phyloP scores from a whole-genome alignment of 2,113 vertebrate genomes.

The Apeltes quadracus region DNA sequence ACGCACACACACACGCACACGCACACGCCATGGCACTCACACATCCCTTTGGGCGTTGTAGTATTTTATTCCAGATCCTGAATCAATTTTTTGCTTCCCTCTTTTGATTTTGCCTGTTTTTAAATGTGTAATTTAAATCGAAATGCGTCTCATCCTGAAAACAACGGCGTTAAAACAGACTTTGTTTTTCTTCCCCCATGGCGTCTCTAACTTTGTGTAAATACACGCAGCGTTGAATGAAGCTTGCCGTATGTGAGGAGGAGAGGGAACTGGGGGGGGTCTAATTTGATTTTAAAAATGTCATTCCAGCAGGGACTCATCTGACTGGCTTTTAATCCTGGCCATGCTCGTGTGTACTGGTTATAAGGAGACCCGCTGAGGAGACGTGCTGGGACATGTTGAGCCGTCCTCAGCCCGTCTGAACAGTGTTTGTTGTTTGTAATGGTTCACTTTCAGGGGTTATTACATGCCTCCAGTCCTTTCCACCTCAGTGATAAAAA shows the following conservation, averaged over 20 bases:
- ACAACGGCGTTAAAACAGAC: constrained; percentile 74
- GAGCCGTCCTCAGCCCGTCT: neutral
- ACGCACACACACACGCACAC: constrained; percentile 28
- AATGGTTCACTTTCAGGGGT: neutral
- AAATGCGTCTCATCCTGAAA: constrained; percentile 69
- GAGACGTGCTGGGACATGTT: neutral
- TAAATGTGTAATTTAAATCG: constrained; percentile 78
- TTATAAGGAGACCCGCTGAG: neutral
- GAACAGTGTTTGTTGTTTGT: constrained; percentile 2
- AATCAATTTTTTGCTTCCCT: constrained; percentile 47
- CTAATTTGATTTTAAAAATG: neutral
- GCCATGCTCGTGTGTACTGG: neutral
- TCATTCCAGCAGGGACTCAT: constrained; percentile 1
- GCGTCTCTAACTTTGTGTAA: constrained; percentile 73
- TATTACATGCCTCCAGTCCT: neutral
- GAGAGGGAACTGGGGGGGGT: constrained; percentile 8
- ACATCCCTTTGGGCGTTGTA: constrained; percentile 46
- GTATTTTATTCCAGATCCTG: constrained; percentile 68
- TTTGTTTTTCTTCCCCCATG: constrained; percentile 59
- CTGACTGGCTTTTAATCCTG: neutral
- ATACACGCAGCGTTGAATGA: constrained; percentile 64
- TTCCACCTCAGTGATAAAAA: neutral
- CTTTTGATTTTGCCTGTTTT: constrained; percentile 71
- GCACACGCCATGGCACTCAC: constrained; percentile 35
- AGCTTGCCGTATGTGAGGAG: constrained; percentile 28